Base-by-base conservation (phyloP, 2,888 invertebrate species). In the Pheosia tremula region DNA sequence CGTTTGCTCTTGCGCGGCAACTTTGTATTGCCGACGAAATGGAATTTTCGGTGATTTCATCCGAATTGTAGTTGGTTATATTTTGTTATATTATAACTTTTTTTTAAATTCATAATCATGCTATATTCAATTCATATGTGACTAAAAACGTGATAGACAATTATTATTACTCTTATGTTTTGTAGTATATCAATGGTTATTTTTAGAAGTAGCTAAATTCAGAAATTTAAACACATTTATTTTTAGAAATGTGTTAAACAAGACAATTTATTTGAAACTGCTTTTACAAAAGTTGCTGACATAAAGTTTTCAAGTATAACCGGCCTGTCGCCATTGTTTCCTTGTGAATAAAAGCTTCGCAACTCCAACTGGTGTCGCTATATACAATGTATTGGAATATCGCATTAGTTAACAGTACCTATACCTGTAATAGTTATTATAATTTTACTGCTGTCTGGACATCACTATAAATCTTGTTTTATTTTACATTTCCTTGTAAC, bases 1-100 rank as follows among this genome's bases (percentile, higher is more conserved):
- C 69, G 77, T 69, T 77, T 74, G 75, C 77, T 75, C 77, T 76
- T 71, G 74, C 72, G 82, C 80, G 83, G 86, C 82, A 77, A 86
- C 88, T 90, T 89, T 89, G 87, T 86, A 77, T 75, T 70, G 77
- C 78, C 80, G 81, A 74, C 69, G 75, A 78, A 75, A 74, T 67
- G 78, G 78, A 84, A 83, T 85, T 86, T 79, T 80, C 78, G 77
- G 70, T 75, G 78, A 82, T 81, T 84, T 83, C 83, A 76, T 78
- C 74, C 78, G 66, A 62, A 58, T 65, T 60, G 64, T 74, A 72
- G 61, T 66, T 55, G 57, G 56, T 5, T 39, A 56, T 50, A n/a
- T 24, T 50, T 47, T 10, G n/a, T 11, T n/a, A 10, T 50, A 50
- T 50, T 10, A 41, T 5, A 41, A 41, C 8, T 24, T 24, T 24